phyloP scores from a whole-genome alignment of 1,140 invertebrate species.

The Aphidius ervi region DNA sequence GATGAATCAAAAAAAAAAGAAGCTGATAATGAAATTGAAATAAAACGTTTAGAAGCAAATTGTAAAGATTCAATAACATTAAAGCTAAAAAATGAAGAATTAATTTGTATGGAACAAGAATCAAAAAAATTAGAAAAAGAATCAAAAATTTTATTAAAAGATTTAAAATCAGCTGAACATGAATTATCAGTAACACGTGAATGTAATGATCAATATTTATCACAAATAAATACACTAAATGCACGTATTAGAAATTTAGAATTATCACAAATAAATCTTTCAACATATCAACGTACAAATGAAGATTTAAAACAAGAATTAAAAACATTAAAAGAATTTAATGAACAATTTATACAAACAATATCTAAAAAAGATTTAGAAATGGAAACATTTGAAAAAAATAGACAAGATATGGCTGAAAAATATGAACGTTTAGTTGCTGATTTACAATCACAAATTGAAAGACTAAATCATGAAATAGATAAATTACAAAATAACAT shows the following conservation, averaged over 20 bases:
- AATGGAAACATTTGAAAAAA: slow-evolving; percentile 38
- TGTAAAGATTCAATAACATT: background rate
- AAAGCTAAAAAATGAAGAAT: background rate
- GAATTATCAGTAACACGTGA: no score
- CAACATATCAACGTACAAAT: background rate
- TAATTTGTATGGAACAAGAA: slow-evolving; percentile 18
- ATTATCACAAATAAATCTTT: background rate
- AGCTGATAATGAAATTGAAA: slow-evolving; percentile 21
- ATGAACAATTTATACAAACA: background rate
- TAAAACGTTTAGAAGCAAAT: slow-evolving; percentile 18
- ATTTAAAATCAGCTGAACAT: no score
- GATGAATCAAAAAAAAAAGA: background rate
- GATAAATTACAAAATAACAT: slow-evolving; percentile 27
- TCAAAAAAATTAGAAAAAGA: slow-evolving; percentile 21
- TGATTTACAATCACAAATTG: slow-evolving; percentile 31
- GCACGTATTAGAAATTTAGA: background rate
- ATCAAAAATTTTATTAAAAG: background rate
- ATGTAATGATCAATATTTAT: no score
- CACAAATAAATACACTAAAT: slow-evolving; percentile 6
- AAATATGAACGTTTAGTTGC: slow-evolving; percentile 42
- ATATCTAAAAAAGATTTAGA: slow-evolving; percentile 31
- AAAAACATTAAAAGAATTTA: background rate
- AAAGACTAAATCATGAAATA: slow-evolving; percentile 34
- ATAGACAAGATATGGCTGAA: slow-evolving; percentile 33
- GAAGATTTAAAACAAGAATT: background rate